A percentile compares a stretch with the other conserved stretches of the same genome.
Evolutionary conservation across 2,888 invertebrate species (phyloP).

Genomic region (Meiosimyza decipiens): DNA sequence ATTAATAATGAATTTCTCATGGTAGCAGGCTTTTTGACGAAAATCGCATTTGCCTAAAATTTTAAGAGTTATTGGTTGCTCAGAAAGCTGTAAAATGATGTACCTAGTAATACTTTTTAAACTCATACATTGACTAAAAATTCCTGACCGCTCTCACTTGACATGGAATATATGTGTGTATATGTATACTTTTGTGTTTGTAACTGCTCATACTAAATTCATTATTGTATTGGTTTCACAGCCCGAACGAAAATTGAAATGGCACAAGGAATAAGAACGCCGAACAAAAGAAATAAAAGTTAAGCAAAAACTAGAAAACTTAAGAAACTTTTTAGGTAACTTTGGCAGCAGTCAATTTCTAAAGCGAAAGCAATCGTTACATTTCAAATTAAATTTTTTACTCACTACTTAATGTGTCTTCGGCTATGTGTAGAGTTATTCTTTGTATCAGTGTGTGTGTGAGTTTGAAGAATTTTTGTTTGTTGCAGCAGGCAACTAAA

Average conservation of each 20-base stretch:
- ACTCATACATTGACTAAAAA: no score
- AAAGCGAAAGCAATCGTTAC: slow-evolving; percentile 17
- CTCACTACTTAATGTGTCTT: background rate
- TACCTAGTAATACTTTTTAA: no score
- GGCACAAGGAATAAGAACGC: background rate
- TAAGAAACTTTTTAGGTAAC: slow-evolving; percentile 15
- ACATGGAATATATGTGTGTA: no score
- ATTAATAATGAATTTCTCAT: no score
- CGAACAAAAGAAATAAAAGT: background rate
- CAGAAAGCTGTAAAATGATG: background rate
- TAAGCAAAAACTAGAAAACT: slow-evolving; percentile 6
- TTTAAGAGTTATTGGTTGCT: background rate
- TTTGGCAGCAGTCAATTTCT: slow-evolving; percentile 16
- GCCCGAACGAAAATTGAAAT: slow-evolving; percentile 22
- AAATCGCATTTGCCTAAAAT: slow-evolving; percentile 9
- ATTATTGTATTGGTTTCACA: background rate
- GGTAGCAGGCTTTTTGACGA: background rate
- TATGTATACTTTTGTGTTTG: no score
- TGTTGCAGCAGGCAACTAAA: slow-evolving; percentile 36
- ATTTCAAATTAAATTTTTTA: slow-evolving; percentile 10
- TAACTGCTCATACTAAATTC: background rate
- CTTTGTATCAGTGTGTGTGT: slow-evolving; percentile 33
- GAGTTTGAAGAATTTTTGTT: slow-evolving; percentile 29
- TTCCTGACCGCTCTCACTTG: no score
- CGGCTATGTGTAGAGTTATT: background rate